Conservation (phyloP, 2,888 invertebrate species). For the Eurytoma adleriae region DNA sequence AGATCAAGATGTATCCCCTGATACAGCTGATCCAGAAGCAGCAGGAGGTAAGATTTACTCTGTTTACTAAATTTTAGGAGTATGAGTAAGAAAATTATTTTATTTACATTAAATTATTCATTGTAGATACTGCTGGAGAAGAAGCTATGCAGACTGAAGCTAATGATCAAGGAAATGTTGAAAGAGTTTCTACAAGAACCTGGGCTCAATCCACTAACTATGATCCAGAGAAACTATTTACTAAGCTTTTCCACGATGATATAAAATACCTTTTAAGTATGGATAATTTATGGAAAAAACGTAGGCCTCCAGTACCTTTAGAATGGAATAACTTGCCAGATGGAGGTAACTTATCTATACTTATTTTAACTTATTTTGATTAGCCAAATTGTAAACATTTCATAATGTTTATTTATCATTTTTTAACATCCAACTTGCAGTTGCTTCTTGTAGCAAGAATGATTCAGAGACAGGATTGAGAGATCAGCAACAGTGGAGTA, state of each 20-base stretch:
- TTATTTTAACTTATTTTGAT: constrained; percentile 26
- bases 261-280: constrained; percentile 95
- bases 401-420: constrained; percentile 44
- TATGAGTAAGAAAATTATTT: no score
- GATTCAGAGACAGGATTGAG: constrained; percentile 78
- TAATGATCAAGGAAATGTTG: constrained; percentile 78
- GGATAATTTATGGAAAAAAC: constrained; percentile 96
- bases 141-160: constrained; percentile 78
- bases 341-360: constrained; percentile 67
- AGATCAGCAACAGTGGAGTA: constrained; percentile 88
- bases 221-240: constrained; percentile 90
- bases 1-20: constrained; percentile 98
- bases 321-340: constrained; percentile 81
- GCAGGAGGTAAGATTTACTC: constrained; percentile 76
- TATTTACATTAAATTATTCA: constrained; percentile 1
- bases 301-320: constrained; percentile 90
- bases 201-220: constrained; percentile 94
- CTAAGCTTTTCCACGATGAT: constrained; percentile 96
- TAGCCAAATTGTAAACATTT: not conserved
- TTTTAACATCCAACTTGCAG: constrained; percentile 62
- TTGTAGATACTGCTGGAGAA: constrained; percentile 78
- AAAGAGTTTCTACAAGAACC: constrained; percentile 84
- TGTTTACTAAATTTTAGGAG: not conserved
- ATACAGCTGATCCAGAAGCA: constrained; percentile 96
- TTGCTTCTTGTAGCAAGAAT: constrained; percentile 78